A percentile compares a stretch with the other conserved stretches of the same genome.
These are phyloP conservation scores for Periophthalmodon schlosseri DNA, from an alignment of 2,113 vertebrate genomes.

Conservation along the genomic window DNA sequence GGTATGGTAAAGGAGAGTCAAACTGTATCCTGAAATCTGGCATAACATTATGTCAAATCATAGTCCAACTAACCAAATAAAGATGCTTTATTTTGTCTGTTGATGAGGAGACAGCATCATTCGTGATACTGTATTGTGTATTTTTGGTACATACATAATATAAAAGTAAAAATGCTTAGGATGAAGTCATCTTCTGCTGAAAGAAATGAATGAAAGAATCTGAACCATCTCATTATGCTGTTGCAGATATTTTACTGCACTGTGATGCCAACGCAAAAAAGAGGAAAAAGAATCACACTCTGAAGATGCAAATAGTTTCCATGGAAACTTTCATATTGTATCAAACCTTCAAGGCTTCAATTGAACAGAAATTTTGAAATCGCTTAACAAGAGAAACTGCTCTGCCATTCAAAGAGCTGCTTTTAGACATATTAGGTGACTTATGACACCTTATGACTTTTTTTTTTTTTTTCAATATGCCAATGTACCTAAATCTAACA, in stretches of 20 bases:
- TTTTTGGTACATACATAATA: background rate
- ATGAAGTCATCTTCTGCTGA: background rate
- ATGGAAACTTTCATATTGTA: conserved; percentile 58
- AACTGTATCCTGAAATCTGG: too few relatives aligned
- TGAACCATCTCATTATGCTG: conserved; percentile 10
- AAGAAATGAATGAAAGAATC: conserved; percentile 40
- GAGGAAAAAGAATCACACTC: conserved; percentile 30
- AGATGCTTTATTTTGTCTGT: too few relatives aligned
- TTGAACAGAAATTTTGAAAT: background rate
- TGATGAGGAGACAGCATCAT: too few relatives aligned
- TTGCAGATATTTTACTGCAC: conserved; percentile 38
- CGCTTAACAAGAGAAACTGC: background rate
- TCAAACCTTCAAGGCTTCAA: conserved; percentile 30
- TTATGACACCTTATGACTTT: background rate
- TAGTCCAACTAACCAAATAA: too few relatives aligned
- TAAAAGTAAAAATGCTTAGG: background rate
- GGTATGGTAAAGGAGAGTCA: too few relatives aligned
- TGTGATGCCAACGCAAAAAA: conserved; percentile 22
- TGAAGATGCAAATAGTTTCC: conserved; percentile 67
- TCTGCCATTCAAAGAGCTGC: background rate
- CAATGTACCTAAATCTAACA: too few relatives aligned
- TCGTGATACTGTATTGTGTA: background rate
- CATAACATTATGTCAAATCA: too few relatives aligned
- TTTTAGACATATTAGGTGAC: background rate
- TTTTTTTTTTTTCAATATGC: too few relatives aligned